Percentiles rank a stretch among this genome's conserved stretches.
phyloP scores from a whole-genome alignment of 2,113 vertebrate species.

The Marcusenius ussheri region DNA sequence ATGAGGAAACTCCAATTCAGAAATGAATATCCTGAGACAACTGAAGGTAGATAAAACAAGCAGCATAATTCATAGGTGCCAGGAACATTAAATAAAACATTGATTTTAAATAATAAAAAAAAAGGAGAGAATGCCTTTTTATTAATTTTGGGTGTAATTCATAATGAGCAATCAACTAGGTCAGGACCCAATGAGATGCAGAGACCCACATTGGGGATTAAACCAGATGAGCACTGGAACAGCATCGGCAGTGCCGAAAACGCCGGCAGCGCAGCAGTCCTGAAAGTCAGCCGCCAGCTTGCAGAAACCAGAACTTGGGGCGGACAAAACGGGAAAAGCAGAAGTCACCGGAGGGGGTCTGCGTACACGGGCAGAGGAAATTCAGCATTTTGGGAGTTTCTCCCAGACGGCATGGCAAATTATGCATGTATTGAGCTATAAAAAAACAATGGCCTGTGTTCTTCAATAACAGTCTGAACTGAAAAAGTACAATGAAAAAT shows the following conservation, averaged over 20 bases:
- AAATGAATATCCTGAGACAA: background rate
- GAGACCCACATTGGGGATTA: too few relatives aligned
- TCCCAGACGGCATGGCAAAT: background rate
- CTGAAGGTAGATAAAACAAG: background rate
- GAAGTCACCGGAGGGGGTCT: background rate
- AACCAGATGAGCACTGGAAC: background rate
- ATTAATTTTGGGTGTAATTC: background rate
- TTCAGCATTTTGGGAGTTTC: background rate
- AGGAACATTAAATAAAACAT: background rate
- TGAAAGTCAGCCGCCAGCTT: background rate
- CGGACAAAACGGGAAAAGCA: background rate
- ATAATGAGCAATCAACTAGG: background rate
- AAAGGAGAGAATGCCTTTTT: constrained; percentile 3
- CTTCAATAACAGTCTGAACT: background rate
- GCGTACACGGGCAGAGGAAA: background rate
- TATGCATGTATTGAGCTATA: background rate
- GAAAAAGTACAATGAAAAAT: background rate
- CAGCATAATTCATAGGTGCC: background rate
- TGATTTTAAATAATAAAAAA: background rate
- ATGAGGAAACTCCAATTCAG: background rate
- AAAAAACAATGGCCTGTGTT: background rate
- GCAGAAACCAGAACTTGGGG: background rate
- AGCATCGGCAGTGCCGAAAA: background rate
- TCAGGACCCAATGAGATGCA: background rate
- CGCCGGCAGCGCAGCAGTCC: background rate